Percentiles rank a stretch among this genome's conserved stretches.
These are phyloP conservation scores for Pempheris klunzingeri DNA, from an alignment of 2,797 vertebrate genomes.

Conservation along the genomic window DNA sequence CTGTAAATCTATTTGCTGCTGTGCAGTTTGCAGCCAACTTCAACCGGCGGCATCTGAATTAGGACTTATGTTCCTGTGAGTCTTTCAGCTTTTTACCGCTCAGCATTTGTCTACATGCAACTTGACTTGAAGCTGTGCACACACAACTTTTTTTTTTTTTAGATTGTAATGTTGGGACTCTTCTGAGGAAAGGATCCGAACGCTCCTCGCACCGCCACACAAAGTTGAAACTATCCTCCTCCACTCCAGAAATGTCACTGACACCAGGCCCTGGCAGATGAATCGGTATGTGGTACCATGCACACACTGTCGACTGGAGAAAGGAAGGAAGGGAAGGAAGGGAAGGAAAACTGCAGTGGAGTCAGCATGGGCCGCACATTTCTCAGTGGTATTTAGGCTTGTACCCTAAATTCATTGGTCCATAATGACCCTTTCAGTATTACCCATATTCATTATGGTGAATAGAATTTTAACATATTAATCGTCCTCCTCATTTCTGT, in stretches of 20 bases:
- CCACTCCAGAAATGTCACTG: conserved; percentile 12
- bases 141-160: too few relatives aligned
- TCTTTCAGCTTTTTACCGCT: neutral
- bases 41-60: neutral
- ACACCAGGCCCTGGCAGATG: conserved; percentile 5
- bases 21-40: neutral
- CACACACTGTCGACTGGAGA: conserved; percentile 10
- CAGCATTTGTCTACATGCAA: neutral
- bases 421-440: conserved; percentile 27
- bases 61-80: neutral
- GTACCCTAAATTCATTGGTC: conserved; percentile 19
- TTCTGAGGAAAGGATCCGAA: neutral
- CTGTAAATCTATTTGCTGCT: neutral
- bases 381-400: conserved; percentile 23
- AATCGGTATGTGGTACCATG: conserved; percentile 8
- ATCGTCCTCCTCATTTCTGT: conserved; percentile 38
- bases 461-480: conserved; percentile 40
- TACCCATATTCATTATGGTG: conserved; percentile 24
- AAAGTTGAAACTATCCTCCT: conserved; percentile 4
- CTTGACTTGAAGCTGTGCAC: neutral
- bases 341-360: neutral
- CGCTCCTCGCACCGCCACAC: neutral
- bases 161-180: neutral
- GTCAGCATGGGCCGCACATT: conserved; percentile 13
- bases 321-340: neutral